A percentile compares a stretch with the other conserved stretches of the same genome.
phyloP scores from a whole-genome alignment of 2,888 invertebrate species.

The Bedellia somnulentella region DNA sequence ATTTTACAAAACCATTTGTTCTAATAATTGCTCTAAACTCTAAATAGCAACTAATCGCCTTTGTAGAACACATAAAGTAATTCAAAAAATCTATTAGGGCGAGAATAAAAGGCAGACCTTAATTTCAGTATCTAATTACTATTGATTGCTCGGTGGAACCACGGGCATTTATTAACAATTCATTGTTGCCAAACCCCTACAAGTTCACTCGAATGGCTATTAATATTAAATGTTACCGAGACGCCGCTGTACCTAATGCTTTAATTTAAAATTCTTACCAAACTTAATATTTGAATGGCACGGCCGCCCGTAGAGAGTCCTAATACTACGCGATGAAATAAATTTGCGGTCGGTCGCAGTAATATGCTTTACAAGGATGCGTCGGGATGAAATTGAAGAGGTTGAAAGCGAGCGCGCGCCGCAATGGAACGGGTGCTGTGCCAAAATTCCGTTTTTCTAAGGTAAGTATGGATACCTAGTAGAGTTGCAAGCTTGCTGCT shows the following conservation, averaged over 20 bases:
- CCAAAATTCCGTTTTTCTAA: slow-evolving; percentile 22
- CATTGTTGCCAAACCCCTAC: slow-evolving; percentile 34
- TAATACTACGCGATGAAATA: slow-evolving; percentile 21
- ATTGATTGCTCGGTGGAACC: slow-evolving; percentile 39
- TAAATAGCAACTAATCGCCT: no score
- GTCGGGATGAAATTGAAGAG: no score
- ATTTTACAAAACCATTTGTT: no score
- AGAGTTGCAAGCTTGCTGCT: slow-evolving; percentile 43
- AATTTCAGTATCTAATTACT: slow-evolving; percentile 42
- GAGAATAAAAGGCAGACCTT: no score
- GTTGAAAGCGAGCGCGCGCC: slow-evolving; percentile 15
- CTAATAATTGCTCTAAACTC: no score
- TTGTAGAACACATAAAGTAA: no score
- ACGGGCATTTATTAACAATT: slow-evolving; percentile 52
- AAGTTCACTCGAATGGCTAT: slow-evolving; percentile 39
- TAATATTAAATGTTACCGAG: slow-evolving; percentile 49
- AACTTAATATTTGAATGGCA: slow-evolving; percentile 52
- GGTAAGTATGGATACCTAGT: slow-evolving; percentile 27
- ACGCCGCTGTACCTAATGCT: slow-evolving; percentile 43
- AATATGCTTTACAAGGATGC: slow-evolving; percentile 30
- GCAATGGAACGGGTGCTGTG: slow-evolving; percentile 28
- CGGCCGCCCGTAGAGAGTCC: slow-evolving; percentile 26
- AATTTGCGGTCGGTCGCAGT: slow-evolving; percentile 29
- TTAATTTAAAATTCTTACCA: slow-evolving; percentile 53
- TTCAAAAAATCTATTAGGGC: no score